Base-by-base conservation (phyloP, 2,797 vertebrate species). In the Delichon dasypus region DNA sequence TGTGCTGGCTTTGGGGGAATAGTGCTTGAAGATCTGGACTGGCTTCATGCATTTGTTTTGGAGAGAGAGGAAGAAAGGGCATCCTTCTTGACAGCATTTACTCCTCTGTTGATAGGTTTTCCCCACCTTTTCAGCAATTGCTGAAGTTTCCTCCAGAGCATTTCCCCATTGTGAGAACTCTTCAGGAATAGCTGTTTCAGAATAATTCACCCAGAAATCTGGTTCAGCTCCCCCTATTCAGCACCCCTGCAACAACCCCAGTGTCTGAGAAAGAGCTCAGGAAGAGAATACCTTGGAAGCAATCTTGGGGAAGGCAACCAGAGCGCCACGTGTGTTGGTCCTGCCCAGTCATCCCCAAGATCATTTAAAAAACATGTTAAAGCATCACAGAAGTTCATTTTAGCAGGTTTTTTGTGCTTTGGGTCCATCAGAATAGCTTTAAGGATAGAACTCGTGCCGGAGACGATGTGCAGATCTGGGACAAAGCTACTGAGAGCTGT, bases 371-470 rank as follows among this genome's bases (percentile, higher is more conserved):
- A 36, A 27, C 1, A 0, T 8, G 2, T 21, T n/a, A 62, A 62
- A 53, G 10, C 14, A 22, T 15, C 23, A 36, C 8, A 22, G 30
- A 32, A 71, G 13, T 7, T 72, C 8, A 50, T 61, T 83, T 87
- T 60, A n/a, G 18, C 14, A 42, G 6, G 10, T 0, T 66, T 86
- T 65, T 40, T 42, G 15, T 42, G 15, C 40, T 16, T 67, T 21
- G 17, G 7, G 27, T 32, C 45, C 32, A 23, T 30, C 50, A 72
- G 50, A 54, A 32, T 44, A 70, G 61, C 54, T 84, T 42, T 29
- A 32, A 47, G 34, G 50, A 14, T 1, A 22, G 53, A 72, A 51
- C 9, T 11, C 0, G 0, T 53, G 34, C 29, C 67, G 68, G 38
- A 60, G 48, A 18, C 3, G 2, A 30, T 10, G 32, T 17, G 21